Percentiles rank a stretch among this genome's conserved stretches.
These are phyloP conservation scores for Amazona guildingii DNA, from an alignment of 2,113 vertebrate species.

Conservation along the genomic window DNA sequence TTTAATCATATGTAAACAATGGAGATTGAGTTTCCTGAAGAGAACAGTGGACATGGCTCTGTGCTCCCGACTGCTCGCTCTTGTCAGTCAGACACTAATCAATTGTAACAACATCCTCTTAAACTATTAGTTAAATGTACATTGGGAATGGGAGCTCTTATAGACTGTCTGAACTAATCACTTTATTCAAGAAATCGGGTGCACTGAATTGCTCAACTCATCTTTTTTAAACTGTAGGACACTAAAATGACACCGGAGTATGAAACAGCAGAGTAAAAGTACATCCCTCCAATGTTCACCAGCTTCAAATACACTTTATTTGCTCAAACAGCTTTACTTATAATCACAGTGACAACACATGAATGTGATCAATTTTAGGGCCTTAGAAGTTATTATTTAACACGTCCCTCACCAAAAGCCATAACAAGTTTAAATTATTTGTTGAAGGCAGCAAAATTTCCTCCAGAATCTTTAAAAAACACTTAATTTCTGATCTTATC, in stretches of 20 bases:
- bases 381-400: neutral
- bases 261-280: neutral
- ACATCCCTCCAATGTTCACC: neutral
- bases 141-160: neutral
- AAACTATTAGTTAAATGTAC: neutral
- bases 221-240: neutral
- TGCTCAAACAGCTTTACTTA: neutral
- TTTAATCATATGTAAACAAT: neutral
- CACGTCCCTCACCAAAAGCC: neutral
- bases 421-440: neutral
- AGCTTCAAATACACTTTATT: neutral
- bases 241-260: neutral
- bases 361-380: neutral
- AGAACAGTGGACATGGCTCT: neutral
- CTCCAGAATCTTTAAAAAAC: neutral
- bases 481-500: neutral
- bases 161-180: neutral
- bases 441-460: neutral
- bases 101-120: neutral
- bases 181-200: neutral
- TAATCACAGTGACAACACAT: neutral
- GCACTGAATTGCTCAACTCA: neutral
- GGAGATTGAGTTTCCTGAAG: neutral
- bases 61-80: neutral
- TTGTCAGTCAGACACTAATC: neutral